Conservation (phyloP, 2,113 vertebrate species). For the Choloepus hoffmanni region DNA sequence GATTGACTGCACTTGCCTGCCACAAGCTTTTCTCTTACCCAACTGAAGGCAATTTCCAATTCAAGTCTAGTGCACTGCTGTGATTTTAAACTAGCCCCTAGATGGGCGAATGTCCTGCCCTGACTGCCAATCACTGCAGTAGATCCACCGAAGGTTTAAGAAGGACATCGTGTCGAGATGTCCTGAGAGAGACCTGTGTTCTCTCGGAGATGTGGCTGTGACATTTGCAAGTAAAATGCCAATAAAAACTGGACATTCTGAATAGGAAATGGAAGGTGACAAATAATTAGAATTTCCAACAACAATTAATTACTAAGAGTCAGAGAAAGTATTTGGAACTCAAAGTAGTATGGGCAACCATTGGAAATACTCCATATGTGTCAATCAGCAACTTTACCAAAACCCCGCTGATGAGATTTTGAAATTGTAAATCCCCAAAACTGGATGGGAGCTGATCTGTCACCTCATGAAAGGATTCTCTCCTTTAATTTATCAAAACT, state of each 20-base stretch:
- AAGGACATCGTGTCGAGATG: accelerated
- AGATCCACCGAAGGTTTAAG: accelerated
- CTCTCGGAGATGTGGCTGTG: no score
- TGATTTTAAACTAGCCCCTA: neutral
- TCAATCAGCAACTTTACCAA: accelerated
- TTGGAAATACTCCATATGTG: accelerated
- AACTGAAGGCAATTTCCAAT: accelerated
- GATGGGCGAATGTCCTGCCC: neutral
- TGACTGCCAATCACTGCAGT: accelerated
- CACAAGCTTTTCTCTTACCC: accelerated
- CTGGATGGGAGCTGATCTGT: no score
- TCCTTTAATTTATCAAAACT: neutral
- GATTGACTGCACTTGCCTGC: no score
- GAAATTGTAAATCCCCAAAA: neutral
- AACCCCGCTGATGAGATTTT: accelerated
- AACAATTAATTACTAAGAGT: neutral
- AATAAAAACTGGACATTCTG: neutral
- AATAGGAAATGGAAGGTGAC: neutral
- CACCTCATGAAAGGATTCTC: neutral
- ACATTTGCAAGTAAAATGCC: no score
- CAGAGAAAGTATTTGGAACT: neutral
- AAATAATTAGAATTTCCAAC: neutral
- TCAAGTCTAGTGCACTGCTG: no score
- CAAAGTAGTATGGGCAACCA: accelerated
- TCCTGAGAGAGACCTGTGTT: neutral